phyloP scores from a whole-genome alignment of 2,888 invertebrate genomes.

The Thymelicus lineola region DNA sequence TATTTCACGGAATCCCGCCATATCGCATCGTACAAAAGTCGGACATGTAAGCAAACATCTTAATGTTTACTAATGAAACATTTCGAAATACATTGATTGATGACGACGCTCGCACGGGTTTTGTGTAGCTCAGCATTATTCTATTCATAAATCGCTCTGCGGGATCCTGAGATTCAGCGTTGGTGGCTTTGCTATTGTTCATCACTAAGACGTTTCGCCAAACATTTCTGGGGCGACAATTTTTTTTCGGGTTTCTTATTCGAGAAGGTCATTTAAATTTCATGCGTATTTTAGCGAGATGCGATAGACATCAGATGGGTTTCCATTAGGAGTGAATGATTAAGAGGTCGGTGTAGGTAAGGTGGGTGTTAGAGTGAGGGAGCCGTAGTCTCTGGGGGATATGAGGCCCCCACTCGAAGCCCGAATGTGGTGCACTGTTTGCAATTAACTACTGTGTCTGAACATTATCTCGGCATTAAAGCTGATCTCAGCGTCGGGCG shows the following conservation, averaged over 20 bases:
- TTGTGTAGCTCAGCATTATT: conserved; percentile 76
- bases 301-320: conserved; percentile 61
- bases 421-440: conserved; percentile 74
- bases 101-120: conserved; percentile 73
- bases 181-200: conserved; percentile 80
- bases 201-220: conserved; percentile 68
- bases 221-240: conserved; percentile 64
- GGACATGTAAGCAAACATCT: conserved; percentile 85
- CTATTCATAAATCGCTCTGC: conserved; percentile 79
- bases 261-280: conserved; percentile 78
- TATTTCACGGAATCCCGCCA: conserved; percentile 76
- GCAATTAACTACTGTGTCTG: conserved; percentile 80
- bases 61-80: conserved; percentile 85
- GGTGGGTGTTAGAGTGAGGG: conserved; percentile 49
- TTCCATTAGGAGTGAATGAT: conserved; percentile 81
- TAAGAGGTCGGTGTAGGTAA: conserved; percentile 64
- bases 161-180: conserved; percentile 73
- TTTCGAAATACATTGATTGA: conserved; percentile 83
- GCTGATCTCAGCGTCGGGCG: conserved; percentile 36
- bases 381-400: conserved; percentile 56
- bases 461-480: conserved; percentile 76
- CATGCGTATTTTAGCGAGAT: conserved; percentile 72
- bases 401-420: conserved; percentile 55
- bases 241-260: conserved; percentile 61
- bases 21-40: conserved; percentile 73